These are phyloP conservation scores for Bradysia coprophila DNA, from an alignment of 1,140 invertebrate species.

Conservation along the genomic window DNA sequence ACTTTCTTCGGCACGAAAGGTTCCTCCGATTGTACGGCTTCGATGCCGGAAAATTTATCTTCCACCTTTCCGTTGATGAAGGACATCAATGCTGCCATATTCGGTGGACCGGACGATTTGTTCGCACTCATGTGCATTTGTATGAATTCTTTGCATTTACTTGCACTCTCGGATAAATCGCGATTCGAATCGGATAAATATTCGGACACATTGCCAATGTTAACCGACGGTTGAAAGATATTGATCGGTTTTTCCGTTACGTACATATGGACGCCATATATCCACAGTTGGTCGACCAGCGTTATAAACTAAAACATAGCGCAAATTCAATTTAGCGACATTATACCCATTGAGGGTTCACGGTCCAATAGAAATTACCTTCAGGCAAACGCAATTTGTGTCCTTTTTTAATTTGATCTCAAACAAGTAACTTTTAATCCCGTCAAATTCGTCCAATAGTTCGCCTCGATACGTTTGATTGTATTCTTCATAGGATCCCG, in stretches of 20 bases:
- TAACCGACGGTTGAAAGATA: slow-evolving; percentile 9
- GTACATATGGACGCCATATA: slow-evolving; percentile 15
- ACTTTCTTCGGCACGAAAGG: background rate
- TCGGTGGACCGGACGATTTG: background rate
- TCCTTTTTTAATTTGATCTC: slow-evolving; percentile 19
- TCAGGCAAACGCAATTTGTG: slow-evolving; percentile 12
- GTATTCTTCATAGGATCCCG: slow-evolving; percentile 15
- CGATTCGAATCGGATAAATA: slow-evolving; percentile 8
- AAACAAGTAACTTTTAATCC: slow-evolving; percentile 12
- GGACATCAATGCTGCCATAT: background rate
- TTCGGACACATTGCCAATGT: slow-evolving; percentile 13
- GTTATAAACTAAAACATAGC: slow-evolving; percentile 8
- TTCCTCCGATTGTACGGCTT: background rate
- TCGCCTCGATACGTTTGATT: slow-evolving; percentile 14
- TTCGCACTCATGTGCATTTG: background rate
- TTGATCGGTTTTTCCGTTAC: slow-evolving; percentile 19
- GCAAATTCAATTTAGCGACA: slow-evolving; percentile 2
- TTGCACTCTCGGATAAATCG: slow-evolving; percentile 5
- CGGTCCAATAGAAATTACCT: no score
- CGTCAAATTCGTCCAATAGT: slow-evolving; percentile 8
- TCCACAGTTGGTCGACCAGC: slow-evolving; percentile 12
- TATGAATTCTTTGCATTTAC: background rate
- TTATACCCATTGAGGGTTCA: no score
- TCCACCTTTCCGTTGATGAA: background rate
- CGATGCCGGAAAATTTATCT: no score